phyloP scores from a whole-genome alignment of 2,113 vertebrate species.

The Erythrolamprus reginae region DNA sequence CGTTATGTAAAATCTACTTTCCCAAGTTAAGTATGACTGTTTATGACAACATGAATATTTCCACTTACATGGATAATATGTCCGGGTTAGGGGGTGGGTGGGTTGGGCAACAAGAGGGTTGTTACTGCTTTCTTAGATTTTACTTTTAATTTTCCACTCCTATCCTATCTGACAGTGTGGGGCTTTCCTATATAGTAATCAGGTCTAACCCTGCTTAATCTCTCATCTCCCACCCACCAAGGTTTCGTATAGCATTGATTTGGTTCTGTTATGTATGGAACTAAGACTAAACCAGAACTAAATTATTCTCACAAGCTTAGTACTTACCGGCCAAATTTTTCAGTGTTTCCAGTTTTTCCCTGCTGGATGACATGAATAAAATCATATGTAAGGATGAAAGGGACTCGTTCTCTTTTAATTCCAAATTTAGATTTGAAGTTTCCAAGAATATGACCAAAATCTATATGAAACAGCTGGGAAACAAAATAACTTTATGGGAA shows the following conservation, averaged over 20 bases:
- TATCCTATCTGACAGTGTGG: background rate
- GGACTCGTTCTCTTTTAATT: constrained; percentile 97
- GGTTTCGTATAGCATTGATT: background rate
- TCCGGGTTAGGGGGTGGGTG: too few relatives aligned
- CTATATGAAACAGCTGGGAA: constrained; percentile 94
- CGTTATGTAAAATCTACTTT: background rate
- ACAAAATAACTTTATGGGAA: background rate
- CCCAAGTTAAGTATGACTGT: background rate
- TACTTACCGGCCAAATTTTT: constrained; percentile 93
- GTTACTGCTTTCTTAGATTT: background rate
- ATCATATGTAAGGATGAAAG: constrained; percentile 98
- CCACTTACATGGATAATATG: background rate
- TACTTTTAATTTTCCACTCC: background rate
- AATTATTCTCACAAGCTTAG: background rate
- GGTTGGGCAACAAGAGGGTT: background rate
- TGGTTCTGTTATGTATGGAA: background rate
- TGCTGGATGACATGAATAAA: constrained; percentile 99
- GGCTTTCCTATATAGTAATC: background rate
- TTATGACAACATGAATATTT: background rate
- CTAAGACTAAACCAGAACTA: background rate
- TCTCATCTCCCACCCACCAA: background rate
- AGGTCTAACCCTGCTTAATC: background rate
- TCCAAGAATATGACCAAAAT: constrained; percentile 97
- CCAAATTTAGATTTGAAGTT: constrained; percentile 99
- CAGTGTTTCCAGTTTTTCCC: constrained; percentile 94